Percentiles rank a stretch among this genome's conserved stretches.
phyloP scores from a whole-genome alignment of 2,888 invertebrate species.

The Eupithecia insigniata region DNA sequence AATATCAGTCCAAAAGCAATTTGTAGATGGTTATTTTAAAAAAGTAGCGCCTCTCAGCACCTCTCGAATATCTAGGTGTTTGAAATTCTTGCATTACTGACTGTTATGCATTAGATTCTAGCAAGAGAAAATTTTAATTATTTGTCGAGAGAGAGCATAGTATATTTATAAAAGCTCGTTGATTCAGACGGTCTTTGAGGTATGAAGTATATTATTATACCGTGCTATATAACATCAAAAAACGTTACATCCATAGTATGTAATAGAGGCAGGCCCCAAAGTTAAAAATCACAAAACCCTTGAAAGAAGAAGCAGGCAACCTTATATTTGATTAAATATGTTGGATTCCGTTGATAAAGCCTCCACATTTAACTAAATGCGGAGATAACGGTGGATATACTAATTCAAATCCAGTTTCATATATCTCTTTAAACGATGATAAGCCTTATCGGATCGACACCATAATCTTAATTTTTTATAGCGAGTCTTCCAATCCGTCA shows the following conservation, averaged over 20 bases:
- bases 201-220: too few species aligned
- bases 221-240: not conserved
- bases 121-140: not conserved
- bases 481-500: conserved; percentile 47
- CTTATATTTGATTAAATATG: conserved; percentile 60
- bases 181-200: not conserved
- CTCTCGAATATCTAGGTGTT: conserved; percentile 39
- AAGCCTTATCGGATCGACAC: conserved; percentile 60
- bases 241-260: not conserved
- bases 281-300: not conserved
- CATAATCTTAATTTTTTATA: conserved; percentile 53
- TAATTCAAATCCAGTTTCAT: conserved; percentile 69
- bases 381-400: conserved; percentile 71
- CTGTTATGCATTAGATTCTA: not conserved
- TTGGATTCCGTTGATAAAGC: conserved; percentile 70
- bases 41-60: conserved; percentile 68
- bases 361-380: conserved; percentile 67
- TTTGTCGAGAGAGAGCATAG: not conserved
- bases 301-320: not conserved
- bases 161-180: not conserved
- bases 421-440: conserved; percentile 65
- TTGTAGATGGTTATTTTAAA: conserved; percentile 71
- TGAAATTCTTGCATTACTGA: not conserved
- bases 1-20: conserved; percentile 73
- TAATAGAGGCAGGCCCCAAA: not conserved